Percentiles rank a stretch among this genome's conserved stretches.
Evolutionary conservation across 1,140 invertebrate species (phyloP).

Genomic region (Pseudomyrmex flavicornis): DNA sequence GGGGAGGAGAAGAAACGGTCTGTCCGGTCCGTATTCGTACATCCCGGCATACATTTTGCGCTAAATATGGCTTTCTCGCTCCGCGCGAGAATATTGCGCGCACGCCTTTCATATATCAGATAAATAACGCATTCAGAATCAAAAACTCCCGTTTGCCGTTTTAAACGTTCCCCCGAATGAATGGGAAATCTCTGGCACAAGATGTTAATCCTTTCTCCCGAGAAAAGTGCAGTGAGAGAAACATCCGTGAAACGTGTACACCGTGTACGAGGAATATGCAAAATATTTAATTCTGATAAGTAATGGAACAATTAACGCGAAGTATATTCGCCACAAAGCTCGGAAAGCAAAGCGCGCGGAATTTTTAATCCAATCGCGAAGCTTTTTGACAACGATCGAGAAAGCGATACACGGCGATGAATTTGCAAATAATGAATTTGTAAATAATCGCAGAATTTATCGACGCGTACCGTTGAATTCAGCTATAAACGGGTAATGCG

Average conservation of each 20-base stretch:
- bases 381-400: constrained; percentile 40
- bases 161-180: neutral
- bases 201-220: too few relatives aligned
- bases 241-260: too few relatives aligned
- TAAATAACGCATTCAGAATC: constrained; percentile 4
- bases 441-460: constrained; percentile 45
- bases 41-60: constrained; percentile 4
- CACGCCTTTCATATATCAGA: neutral
- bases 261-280: too few relatives aligned
- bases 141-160: neutral
- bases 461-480: constrained; percentile 44
- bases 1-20: neutral
- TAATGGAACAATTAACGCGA: too few relatives aligned
- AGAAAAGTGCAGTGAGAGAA: too few relatives aligned
- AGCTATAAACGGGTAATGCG: constrained; percentile 45
- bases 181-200: too few relatives aligned
- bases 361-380: neutral
- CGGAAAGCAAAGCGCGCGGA: neutral
- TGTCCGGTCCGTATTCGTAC: constrained; percentile 9
- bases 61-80: neutral
- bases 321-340: too few relatives aligned
- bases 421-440: constrained; percentile 4
- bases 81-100: neutral
- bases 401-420: constrained; percentile 19
- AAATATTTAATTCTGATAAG: too few relatives aligned